Evolutionary conservation across 2,797 vertebrate species (phyloP).

Genomic region (Chaunax sp.): DNA sequence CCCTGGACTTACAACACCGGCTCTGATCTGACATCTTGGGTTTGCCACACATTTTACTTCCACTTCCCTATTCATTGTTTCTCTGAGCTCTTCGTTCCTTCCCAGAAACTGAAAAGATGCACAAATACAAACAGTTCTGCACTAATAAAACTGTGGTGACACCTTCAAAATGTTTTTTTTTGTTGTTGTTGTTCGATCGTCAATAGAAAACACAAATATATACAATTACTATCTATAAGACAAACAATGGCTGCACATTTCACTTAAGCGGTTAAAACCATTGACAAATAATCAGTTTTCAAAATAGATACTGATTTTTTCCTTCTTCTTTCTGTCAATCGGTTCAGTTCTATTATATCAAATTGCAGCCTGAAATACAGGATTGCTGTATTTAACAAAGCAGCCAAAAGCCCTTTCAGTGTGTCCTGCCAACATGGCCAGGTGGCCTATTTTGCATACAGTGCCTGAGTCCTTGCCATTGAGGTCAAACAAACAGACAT

Average conservation of each 20-base stretch:
- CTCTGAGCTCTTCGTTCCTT: background rate
- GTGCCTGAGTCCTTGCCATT: slow-evolving; percentile 48
- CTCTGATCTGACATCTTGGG: slow-evolving; percentile 23
- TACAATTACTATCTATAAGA: no score
- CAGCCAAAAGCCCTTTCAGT: background rate
- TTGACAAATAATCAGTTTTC: background rate
- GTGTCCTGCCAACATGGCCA: slow-evolving; percentile 54
- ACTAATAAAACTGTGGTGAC: no score
- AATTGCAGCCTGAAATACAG: background rate
- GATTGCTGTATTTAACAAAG: background rate
- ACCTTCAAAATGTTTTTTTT: no score
- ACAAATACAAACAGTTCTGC: no score
- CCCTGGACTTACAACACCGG: slow-evolving; percentile 37
- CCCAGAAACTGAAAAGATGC: no score
- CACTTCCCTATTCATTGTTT: slow-evolving; percentile 36
- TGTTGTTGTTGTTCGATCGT: no score
- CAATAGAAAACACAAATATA: no score
- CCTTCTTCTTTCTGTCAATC: background rate
- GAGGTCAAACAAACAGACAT: slow-evolving; percentile 60
- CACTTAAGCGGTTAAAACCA: background rate
- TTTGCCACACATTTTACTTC: slow-evolving; percentile 29
- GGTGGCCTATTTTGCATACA: slow-evolving; percentile 71
- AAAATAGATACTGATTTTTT: background rate
- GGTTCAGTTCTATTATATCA: background rate
- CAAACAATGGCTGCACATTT: background rate